Base-by-base conservation (phyloP, 2,888 invertebrate genomes). In the Caenorhabditis sinica region DNA sequence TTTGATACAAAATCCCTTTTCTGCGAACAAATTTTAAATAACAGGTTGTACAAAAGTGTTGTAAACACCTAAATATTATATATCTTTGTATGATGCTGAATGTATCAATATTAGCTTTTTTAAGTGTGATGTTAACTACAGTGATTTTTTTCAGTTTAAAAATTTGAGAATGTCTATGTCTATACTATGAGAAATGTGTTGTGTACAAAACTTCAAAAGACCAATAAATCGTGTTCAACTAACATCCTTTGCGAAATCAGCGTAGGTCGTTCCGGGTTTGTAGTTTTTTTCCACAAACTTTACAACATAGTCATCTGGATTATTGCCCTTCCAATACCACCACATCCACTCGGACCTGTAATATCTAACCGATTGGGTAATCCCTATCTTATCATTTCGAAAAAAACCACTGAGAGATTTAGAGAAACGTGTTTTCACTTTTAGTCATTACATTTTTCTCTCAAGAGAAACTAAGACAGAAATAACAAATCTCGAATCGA, bases 181-280 rank as follows among this genome's bases (percentile, higher is more conserved):
- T 36, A 36, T 9, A 36, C 5, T 36, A 36, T 9, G 9, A 9
- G 9, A 36, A 9, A 6, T 36, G 33, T 40, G 40, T 40, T 11
- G 2, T 11, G 6, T 40, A 40, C 40, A 13, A 40, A 40, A 40
- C 49, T 20, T 58, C 53, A 63, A 63, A 63, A 63, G 36, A 53
- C 45, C 51, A 60, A 49, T 30, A 13, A 65, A 69, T 43, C 25
- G 63, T 30, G 23, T 68, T 25, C 45, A 13, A 74, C 86, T 74
- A 60, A 91, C 91, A 65, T 91, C 90, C 68, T 86, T 86, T 0
- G 95, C 97, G 94, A 98, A 97, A 80, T 97, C 96, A 92, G 96
- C 96, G 93, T 98, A 98, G 0, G 96, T 95, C 91, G 96, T 97
- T 68, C 94, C 95, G 2, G 96, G 96, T 74, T 95, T 95, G 93